These are phyloP conservation scores for Poecilia latipinna DNA, from an alignment of 2,113 vertebrate species.

Conservation along the genomic window DNA sequence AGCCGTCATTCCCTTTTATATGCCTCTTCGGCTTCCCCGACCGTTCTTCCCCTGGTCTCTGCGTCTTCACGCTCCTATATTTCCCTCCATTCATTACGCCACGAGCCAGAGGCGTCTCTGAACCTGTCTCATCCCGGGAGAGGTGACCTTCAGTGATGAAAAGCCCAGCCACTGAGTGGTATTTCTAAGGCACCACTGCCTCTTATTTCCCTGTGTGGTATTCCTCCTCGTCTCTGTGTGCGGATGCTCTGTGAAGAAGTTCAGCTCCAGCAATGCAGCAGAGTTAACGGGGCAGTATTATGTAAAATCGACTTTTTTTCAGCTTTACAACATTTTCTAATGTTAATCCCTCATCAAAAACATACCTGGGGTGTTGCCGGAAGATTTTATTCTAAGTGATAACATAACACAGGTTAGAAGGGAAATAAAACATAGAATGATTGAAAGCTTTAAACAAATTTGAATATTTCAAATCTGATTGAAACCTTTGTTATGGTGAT, in stretches of 20 bases:
- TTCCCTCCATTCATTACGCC: conserved; percentile 27
- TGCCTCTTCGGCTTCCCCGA: conserved; percentile 21
- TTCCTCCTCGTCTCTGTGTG: conserved; percentile 8
- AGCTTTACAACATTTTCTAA: no score
- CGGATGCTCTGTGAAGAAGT: conserved; percentile 9
- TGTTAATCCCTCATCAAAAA: no score
- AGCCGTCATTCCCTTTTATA: conserved; percentile 10
- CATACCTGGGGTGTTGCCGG: no score
- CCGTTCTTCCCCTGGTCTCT: conserved; percentile 9
- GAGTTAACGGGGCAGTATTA: not conserved
- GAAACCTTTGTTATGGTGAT: no score
- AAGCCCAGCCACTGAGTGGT: conserved; percentile 19
- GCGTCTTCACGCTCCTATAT: conserved; percentile 1
- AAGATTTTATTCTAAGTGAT: no score
- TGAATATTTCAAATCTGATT: no score
- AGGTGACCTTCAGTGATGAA: conserved; percentile 34
- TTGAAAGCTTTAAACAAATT: no score
- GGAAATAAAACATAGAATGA: no score
- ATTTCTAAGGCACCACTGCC: conserved; percentile 20
- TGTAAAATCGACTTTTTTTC: no score
- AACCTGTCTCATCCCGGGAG: conserved; percentile 26
- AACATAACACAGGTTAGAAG: no score
- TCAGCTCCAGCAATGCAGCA: not conserved
- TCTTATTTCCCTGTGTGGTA: conserved; percentile 17
- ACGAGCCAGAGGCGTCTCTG: conserved; percentile 17